These are phyloP conservation scores for Takifugu bimaculatus DNA, from an alignment of 2,113 vertebrate genomes.

Conservation along the genomic window DNA sequence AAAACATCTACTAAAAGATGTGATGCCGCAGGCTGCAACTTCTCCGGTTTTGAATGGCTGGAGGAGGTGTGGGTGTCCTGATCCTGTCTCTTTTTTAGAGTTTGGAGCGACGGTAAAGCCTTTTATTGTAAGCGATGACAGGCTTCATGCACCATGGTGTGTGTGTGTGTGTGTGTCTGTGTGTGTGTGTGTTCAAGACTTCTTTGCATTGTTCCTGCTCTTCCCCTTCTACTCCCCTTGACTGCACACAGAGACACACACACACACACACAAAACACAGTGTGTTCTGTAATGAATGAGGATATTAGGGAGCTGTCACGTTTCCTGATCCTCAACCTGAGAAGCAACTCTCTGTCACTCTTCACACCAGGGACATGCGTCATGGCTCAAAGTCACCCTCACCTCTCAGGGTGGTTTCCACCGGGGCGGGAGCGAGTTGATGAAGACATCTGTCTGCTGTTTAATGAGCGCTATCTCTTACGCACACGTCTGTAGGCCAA, in stretches of 20 bases:
- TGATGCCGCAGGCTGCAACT: too few relatives aligned
- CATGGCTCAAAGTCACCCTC: constrained; percentile 63
- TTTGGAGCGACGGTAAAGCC: too few relatives aligned
- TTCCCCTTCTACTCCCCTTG: constrained; percentile 8
- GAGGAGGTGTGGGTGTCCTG: too few relatives aligned
- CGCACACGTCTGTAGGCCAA: constrained; percentile 33
- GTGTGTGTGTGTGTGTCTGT: too few relatives aligned
- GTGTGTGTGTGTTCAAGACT: constrained; percentile 2
- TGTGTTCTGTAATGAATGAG: constrained; percentile 38
- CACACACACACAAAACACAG: neutral
- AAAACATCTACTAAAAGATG: too few relatives aligned
- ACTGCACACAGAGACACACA: constrained; percentile 3
- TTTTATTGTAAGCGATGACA: too few relatives aligned
- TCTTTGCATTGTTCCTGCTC: neutral
- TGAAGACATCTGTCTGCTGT: constrained; percentile 62
- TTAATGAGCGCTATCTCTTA: constrained; percentile 58
- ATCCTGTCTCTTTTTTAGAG: too few relatives aligned
- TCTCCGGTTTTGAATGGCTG: too few relatives aligned
- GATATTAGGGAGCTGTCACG: constrained; percentile 46
- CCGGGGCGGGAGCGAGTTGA: constrained; percentile 30
- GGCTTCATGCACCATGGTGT: too few relatives aligned
- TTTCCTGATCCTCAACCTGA: constrained; percentile 33
- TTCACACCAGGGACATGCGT: constrained; percentile 21
- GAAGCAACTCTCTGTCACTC: constrained; percentile 47
- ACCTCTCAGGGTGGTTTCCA: constrained; percentile 32